A percentile compares a stretch with the other conserved stretches of the same genome.
Evolutionary conservation across 2,888 invertebrate species (phyloP).

Genomic region (Dichetophora obliterata): DNA sequence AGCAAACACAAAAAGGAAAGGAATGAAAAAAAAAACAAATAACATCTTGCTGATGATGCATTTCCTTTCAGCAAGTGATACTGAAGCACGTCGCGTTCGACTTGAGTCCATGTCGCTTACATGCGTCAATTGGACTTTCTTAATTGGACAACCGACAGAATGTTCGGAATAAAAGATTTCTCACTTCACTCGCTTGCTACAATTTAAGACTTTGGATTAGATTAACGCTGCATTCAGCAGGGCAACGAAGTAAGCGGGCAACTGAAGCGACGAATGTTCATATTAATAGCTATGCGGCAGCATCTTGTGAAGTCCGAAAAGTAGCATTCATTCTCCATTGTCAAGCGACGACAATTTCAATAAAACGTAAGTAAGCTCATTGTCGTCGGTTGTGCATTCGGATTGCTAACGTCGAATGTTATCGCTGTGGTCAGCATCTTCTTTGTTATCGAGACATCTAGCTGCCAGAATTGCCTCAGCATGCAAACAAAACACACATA

Average conservation of each 20-base stretch:
- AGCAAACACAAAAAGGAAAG: neutral
- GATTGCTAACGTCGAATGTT: conserved; percentile 24
- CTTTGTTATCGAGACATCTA: conserved; percentile 52
- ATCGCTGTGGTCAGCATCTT: conserved; percentile 59
- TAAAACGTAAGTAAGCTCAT: conserved; percentile 10
- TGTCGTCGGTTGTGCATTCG: conserved; percentile 21
- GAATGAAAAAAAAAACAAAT: conserved; percentile 41
- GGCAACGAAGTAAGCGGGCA: neutral
- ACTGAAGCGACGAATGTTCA: neutral
- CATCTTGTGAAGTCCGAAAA: neutral
- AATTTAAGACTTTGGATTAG: conserved; percentile 1
- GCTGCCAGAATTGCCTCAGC: neutral
- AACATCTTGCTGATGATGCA: conserved; percentile 62
- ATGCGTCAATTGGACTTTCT: conserved; percentile 32
- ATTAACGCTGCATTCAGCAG: neutral
- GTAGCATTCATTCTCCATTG: conserved; percentile 10
- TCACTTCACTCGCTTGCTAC: neutral
- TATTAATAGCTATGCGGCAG: conserved; percentile 17
- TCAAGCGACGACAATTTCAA: conserved; percentile 34
- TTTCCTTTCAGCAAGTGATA: conserved; percentile 60
- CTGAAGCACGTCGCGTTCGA: conserved; percentile 31
- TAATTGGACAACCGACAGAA: conserved; percentile 29
- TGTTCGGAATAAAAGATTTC: conserved; percentile 14
- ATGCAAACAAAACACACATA: neutral
- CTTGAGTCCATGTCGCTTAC: conserved; percentile 5